phyloP scores from a whole-genome alignment of 2,113 vertebrate species.

The Upupa epops region DNA sequence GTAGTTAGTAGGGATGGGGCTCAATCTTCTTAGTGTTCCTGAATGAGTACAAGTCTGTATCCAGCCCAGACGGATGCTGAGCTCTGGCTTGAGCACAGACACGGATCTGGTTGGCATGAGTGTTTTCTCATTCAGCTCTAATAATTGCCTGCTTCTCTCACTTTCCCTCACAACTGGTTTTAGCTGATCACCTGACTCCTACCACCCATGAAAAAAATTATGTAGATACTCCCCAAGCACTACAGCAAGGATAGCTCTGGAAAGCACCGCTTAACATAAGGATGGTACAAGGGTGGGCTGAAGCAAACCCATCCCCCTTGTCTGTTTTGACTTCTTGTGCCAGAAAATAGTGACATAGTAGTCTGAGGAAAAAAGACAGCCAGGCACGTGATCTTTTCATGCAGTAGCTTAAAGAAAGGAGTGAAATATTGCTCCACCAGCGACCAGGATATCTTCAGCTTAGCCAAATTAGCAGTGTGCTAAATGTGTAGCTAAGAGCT shows the following conservation, averaged over 20 bases:
- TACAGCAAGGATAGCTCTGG: neutral
- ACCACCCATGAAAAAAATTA: neutral
- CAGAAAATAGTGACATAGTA: neutral
- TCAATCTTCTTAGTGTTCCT: neutral
- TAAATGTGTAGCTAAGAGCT: neutral
- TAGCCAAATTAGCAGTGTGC: neutral
- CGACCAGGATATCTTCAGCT: neutral
- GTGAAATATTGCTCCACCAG: neutral
- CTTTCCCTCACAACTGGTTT: neutral
- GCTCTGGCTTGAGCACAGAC: neutral
- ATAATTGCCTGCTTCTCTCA: neutral
- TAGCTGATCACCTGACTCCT: neutral
- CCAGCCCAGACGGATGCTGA: neutral
- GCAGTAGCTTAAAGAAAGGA: neutral
- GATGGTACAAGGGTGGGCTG: neutral
- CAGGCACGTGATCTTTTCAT: neutral
- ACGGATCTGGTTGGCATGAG: neutral
- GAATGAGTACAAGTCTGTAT: neutral
- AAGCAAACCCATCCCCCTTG: neutral
- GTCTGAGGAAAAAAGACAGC: neutral
- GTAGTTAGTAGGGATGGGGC: neutral
- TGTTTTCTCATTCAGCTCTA: neutral
- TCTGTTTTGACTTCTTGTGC: neutral
- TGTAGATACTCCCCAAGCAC: neutral
- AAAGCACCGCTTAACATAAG: neutral